Evolutionary conservation across 2,888 invertebrate species (phyloP).

Genomic region (Acleris literana): DNA sequence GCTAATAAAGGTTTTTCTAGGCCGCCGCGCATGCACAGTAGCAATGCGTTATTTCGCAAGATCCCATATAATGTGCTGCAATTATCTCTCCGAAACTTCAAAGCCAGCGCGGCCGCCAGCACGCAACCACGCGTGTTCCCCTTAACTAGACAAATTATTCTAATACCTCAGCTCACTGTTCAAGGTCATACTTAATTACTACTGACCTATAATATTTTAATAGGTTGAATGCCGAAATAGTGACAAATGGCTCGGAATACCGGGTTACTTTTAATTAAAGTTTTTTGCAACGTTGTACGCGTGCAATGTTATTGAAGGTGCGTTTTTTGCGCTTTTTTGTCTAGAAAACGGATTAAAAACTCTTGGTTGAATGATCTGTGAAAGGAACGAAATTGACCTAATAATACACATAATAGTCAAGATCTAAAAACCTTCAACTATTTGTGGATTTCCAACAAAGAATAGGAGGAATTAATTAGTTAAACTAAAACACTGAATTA

Average conservation of each 20-base stretch:
- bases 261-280: neutral
- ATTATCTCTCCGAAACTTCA: slow-evolving; percentile 63
- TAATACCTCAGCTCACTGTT: slow-evolving; percentile 57
- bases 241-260: slow-evolving; percentile 22
- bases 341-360: neutral
- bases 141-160: slow-evolving; percentile 63
- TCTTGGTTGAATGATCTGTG: neutral
- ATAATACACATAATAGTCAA: neutral
- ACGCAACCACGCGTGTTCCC: slow-evolving; percentile 64
- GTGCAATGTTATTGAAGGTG: neutral
- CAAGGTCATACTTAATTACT: slow-evolving; percentile 60
- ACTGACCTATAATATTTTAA: slow-evolving; percentile 36
- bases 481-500: too few species aligned
- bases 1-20: slow-evolving; percentile 55
- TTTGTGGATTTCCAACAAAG: too few species aligned
- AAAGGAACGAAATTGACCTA: neutral
- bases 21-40: slow-evolving; percentile 50
- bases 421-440: neutral
- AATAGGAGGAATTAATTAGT: too few species aligned
- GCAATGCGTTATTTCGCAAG: slow-evolving; percentile 57
- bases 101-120: slow-evolving; percentile 42
- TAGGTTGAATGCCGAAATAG: slow-evolving; percentile 21
- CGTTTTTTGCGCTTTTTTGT: neutral
- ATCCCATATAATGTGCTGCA: slow-evolving; percentile 59
- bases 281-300: neutral